Evolutionary conservation across 2,888 invertebrate species (phyloP), one percentile per base, ranked within the genome.

Genomic region (Acrocera orbiculus): DNA sequence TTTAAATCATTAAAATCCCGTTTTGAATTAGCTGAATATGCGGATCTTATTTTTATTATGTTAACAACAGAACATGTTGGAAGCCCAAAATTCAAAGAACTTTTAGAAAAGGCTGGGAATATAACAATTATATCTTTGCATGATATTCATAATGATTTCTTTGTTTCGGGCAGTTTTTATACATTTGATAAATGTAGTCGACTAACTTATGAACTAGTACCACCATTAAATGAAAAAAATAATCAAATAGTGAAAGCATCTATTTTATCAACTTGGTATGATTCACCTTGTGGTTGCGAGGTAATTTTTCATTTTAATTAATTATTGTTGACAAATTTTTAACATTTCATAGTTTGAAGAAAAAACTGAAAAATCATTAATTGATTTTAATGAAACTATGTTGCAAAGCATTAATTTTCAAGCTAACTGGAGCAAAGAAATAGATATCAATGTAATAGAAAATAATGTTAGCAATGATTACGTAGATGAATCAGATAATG

Each of bases 211-310:
- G 35, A 40, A 11, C 28, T 43, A 8, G 27, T 36, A 27, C 32
- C 38, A 30, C 41, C 40, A 14, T 37, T 27, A 26, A 37, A 35
- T 36, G 36, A 35, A 25, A 23, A 38, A 6, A 38, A 38, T 32
- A 36, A 36, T 23, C 37, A 37, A 16, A 32, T 36, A 27, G 38
- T 42, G 8, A 43, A 43, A 27, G 43, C 41, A 9, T 35, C 40
- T 14, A 32, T 43, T n/a, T 30, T 43, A 11, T 43, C 43, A 8
- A 40, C 41, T n/a, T 40, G 37, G 27, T 41, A 40, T 30, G 41
- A 41, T 39, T 29, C 27, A 15, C 40, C 41, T n/a, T 43, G 43
- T 24, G 43, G 41, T 4, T 23, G 38, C 30, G 33, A 15, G 24
- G n/a, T 22, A 9, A 10, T 5, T 19, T 19, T 19, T 7, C 3